Evolutionary conservation across 2,113 vertebrate species (phyloP), one percentile per base, ranked within the genome.

Genomic region (Ictidomys tridecemlineatus): DNA sequence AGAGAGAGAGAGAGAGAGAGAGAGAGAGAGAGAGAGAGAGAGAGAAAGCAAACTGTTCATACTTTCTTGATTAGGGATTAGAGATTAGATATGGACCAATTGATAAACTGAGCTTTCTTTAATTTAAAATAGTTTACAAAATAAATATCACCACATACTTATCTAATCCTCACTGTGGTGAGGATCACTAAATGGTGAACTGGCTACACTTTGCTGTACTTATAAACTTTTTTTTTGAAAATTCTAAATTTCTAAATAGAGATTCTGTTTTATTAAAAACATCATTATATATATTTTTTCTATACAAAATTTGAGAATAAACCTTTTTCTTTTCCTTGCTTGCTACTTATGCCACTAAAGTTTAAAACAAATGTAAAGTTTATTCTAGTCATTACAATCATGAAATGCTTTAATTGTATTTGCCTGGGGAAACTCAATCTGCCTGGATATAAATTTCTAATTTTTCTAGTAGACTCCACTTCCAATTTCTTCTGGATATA

Each of bases 211-310:
- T 42, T 22, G 79, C 16, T 42, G 5, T 42, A 37, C 34, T 63
- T 92, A 74, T 30, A 91, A 73, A 65, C 63, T 78, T 73, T 26
- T 4, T 74, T 26, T 4, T 78, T 74, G 42, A 45, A 89, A 53
- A 45, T 79, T 51, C 73, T 45, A 85, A 63, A 48, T 94, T 95
- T 96, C 16, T 89, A 97, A 67, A 78, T 42, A 17, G 4, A 18
- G 24, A 7, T 73, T 84, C 17, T 87, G 0, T 82, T 85, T 92
- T 32, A 30, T 94, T 70, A 42, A 85, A 94, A 83, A 83, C 2
- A 20, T 17, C 56, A 20, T 20, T 20, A 16, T 56, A 56, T 56
- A 20, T 18, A 56, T 5, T 45, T 51, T 51, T 89, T 63, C 42
- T 67, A 67, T 34, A 79, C 34, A 76, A 5, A 16, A 5, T 65